A percentile compares a stretch with the other conserved stretches of the same genome.
phyloP scores from a whole-genome alignment of 2,113 vertebrate genomes.

The Scomber japonicus region DNA sequence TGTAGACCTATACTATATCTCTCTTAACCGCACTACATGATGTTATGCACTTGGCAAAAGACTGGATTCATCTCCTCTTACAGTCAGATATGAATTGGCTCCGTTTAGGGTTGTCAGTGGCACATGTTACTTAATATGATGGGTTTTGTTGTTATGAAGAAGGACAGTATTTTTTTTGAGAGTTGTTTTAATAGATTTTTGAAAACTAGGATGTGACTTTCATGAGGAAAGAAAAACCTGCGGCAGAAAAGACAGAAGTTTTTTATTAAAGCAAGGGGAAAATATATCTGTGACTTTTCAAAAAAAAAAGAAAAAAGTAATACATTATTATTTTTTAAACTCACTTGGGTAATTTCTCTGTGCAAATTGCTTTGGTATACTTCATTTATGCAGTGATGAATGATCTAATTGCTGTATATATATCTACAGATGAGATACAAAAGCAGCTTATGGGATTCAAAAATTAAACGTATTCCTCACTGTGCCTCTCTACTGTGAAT shows the following conservation, averaged over 20 bases:
- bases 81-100: conserved; percentile 13
- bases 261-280: conserved; percentile 5
- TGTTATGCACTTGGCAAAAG: conserved; percentile 43
- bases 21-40: conserved; percentile 35
- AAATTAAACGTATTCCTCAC: background rate
- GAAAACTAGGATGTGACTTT: background rate
- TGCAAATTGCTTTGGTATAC: background rate
- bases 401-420: background rate
- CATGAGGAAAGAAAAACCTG: background rate
- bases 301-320: no score
- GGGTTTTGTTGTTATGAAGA: conserved; percentile 6
- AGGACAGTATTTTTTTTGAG: background rate
- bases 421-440: background rate
- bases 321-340: background rate
- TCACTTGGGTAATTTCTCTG: background rate
- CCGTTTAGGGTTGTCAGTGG: background rate
- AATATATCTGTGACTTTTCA: background rate
- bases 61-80: conserved; percentile 26
- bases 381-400: background rate
- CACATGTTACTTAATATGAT: conserved; percentile 7
- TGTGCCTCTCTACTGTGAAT: background rate
- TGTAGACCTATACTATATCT: conserved; percentile 11
- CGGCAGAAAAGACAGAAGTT: background rate
- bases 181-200: background rate
- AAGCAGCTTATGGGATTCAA: background rate